Conservation (phyloP, 2,113 vertebrate species). For the Sprattus sprattus region DNA sequence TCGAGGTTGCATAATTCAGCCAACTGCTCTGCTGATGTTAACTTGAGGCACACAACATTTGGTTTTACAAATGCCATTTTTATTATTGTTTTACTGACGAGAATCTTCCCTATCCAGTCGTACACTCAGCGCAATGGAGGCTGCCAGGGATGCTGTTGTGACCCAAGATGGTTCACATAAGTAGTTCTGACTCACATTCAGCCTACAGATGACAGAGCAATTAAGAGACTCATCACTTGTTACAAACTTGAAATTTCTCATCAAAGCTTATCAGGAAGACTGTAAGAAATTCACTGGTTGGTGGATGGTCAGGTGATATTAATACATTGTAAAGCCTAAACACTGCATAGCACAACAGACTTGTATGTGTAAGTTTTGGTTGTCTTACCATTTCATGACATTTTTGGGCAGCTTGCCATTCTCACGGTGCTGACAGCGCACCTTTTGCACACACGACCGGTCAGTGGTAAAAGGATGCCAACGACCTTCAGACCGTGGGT, state of each 20-base stretch:
- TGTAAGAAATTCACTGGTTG: neutral
- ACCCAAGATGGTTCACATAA: constrained; percentile 63
- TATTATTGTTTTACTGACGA: neutral
- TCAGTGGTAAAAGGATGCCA: constrained; percentile 69
- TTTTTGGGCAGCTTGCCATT: constrained; percentile 22
- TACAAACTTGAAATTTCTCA: neutral
- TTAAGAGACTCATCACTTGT: neutral
- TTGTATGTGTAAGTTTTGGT: neutral
- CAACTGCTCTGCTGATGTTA: neutral
- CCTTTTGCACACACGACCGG: constrained; percentile 59
- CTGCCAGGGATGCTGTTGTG: constrained; percentile 61
- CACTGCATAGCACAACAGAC: neutral
- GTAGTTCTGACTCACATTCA: constrained; percentile 58
- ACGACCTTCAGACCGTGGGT: constrained; percentile 15
- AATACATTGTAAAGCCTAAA: too few species aligned
- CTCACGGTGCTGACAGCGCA: constrained; percentile 61
- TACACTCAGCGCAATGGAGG: constrained; percentile 58
- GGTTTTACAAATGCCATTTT: neutral
- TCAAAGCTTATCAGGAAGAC: neutral
- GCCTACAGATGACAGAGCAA: constrained; percentile 47
- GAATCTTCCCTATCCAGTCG: constrained; percentile 38
- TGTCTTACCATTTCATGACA: constrained; percentile 35
- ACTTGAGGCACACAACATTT: neutral
- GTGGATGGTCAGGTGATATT: too few species aligned
- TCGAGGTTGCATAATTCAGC: neutral